Evolutionary conservation across 2,888 invertebrate species (phyloP).

Genomic region (Xestia sexstrigata): DNA sequence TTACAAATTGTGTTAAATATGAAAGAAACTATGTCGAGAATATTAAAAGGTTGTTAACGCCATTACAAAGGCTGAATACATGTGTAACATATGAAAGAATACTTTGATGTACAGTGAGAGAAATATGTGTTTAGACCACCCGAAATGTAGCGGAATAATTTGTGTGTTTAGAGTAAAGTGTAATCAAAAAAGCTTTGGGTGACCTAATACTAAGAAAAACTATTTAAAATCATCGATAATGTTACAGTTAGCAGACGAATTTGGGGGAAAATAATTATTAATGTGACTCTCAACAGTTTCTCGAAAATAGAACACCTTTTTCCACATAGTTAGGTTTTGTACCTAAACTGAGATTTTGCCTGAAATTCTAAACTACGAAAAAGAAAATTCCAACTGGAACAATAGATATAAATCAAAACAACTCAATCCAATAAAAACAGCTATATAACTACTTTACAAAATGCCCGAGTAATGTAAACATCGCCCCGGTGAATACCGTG

Average conservation of each 20-base stretch:
- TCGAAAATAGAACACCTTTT: not conserved
- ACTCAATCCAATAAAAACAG: constrained; percentile 2
- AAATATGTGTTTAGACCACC: constrained; percentile 41
- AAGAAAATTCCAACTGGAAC: not conserved
- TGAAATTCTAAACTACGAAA: too few relatives aligned
- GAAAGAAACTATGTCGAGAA: constrained; percentile 37
- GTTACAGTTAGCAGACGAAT: not conserved
- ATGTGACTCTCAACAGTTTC: not conserved
- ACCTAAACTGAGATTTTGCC: too few relatives aligned
- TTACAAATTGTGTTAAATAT: constrained; percentile 12
- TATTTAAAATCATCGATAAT: not conserved
- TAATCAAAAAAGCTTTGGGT: not conserved
- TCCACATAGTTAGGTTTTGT: not conserved
- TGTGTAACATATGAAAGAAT: constrained; percentile 17
- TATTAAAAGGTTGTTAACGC: constrained; percentile 39
- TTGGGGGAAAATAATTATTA: not conserved
- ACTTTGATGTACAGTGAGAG: constrained; percentile 39
- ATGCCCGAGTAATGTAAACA: constrained; percentile 53
- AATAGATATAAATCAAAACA: constrained; percentile 6
- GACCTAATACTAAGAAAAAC: too few relatives aligned
- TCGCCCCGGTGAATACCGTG: constrained; percentile 38
- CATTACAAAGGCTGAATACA: constrained; percentile 19
- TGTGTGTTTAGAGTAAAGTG: not conserved
- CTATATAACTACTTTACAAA: constrained; percentile 23
- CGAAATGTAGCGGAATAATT: constrained; percentile 6